These are phyloP conservation scores for Stigmatopora nigra DNA, from an alignment of 2,113 vertebrate genomes.

Conservation along the genomic window DNA sequence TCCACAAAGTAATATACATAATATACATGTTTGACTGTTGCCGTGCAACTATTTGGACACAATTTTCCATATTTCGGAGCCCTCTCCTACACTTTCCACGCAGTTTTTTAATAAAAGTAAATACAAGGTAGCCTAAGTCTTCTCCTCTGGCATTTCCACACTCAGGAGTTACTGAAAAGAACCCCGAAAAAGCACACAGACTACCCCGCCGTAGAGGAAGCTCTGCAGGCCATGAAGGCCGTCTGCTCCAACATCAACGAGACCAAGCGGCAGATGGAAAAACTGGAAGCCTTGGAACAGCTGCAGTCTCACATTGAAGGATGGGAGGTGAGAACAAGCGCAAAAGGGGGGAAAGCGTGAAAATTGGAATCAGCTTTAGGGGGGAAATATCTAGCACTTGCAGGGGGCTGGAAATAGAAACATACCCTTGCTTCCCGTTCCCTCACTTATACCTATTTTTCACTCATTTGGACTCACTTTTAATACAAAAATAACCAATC, in stretches of 20 bases:
- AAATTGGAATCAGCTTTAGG: neutral
- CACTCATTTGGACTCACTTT: neutral
- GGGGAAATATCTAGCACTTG: neutral
- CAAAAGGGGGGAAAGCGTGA: neutral
- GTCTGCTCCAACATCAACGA: slow-evolving; percentile 98
- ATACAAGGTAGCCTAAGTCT: neutral
- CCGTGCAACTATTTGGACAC: neutral
- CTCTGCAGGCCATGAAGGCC: slow-evolving; percentile 93
- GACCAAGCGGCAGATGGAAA: slow-evolving; percentile 99
- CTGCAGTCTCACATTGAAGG: slow-evolving; percentile 97
- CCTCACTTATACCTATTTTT: neutral
- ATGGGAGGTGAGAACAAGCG: slow-evolving; percentile 83
- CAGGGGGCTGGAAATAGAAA: neutral
- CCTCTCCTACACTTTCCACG: too few relatives aligned
- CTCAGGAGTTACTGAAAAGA: slow-evolving; percentile 89
- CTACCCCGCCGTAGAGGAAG: slow-evolving; percentile 85
- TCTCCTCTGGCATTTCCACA: neutral
- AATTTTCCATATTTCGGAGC: neutral
- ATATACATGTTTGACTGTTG: too few relatives aligned
- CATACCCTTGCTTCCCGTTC: neutral
- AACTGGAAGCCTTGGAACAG: slow-evolving; percentile 92
- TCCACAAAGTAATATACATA: neutral
- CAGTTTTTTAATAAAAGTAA: too few relatives aligned
- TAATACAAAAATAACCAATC: too few relatives aligned
- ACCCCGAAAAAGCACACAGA: slow-evolving; percentile 90